Evolutionary conservation across 2,113 vertebrate genomes (phyloP), one percentile per base, ranked within the genome.

Genomic region (Pituophis catenifer): DNA sequence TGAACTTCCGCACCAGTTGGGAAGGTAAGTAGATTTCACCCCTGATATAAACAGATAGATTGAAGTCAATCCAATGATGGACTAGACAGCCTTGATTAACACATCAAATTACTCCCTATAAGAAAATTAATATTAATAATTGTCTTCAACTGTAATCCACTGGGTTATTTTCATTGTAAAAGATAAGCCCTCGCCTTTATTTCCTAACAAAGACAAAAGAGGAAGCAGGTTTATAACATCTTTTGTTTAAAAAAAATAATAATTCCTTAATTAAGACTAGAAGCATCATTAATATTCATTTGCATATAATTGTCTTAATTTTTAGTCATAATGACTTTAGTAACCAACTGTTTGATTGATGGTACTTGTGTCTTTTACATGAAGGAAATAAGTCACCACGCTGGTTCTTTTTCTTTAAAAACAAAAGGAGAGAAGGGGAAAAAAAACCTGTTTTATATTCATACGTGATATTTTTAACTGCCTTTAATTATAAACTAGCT

Each of bases 271-370:
- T 98, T 97, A 97, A 33, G 94, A 95, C 95, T 97, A 95, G 93
- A 96, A 96, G 96, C 96, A 95, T 97, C 97, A 98, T 98, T 98
- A 98, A 98, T 98, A 98, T 98, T 98, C 97, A 98, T 98, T 98
- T 98, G 97, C 97, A 95, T 97, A 97, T 98, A 98, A 98, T 98
- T 98, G 96, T 97, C 97, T 98, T 98, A 98, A 98, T 98, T 98
- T 93, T 98, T 97, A 96, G 97, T 96, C 96, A 97, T 98, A 98
- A 98, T 98, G 96, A 98, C 97, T 98, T 98, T 94, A 97, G 98
- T 97, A 98, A 97, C 98, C 97, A 98, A 98, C 97, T 97, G 98
- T 95, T 97, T 98, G 98, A 98, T 97, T 98, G 98, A 98, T 98
- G 96, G 97, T 95, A 96, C 97, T 97, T 96, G 95, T 97, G 94